These are phyloP conservation scores for Bombus polaris DNA, from an alignment of 1,140 invertebrate genomes.

Conservation along the genomic window DNA sequence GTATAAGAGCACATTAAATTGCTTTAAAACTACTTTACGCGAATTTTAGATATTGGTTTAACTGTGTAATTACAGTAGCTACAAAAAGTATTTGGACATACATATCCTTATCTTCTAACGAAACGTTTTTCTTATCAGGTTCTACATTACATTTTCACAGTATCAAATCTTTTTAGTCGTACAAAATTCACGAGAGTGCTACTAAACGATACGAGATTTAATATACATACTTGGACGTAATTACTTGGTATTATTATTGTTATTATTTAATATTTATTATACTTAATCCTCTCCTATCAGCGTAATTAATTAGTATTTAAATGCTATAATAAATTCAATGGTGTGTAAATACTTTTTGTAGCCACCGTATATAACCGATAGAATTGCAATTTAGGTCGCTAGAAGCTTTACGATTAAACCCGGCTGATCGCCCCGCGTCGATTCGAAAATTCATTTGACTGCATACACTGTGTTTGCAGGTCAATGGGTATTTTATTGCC, in stretches of 20 bases:
- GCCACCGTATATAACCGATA: neutral
- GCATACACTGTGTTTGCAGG: conserved; percentile 77
- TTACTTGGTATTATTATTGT: neutral
- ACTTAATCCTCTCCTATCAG: no score
- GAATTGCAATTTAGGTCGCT: neutral
- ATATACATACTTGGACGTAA: neutral
- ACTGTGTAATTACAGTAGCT: neutral
- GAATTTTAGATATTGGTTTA: neutral
- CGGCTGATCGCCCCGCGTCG: no score
- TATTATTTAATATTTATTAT: no score
- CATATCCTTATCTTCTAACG: neutral
- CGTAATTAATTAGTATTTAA: no score
- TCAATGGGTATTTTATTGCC: conserved; percentile 90
- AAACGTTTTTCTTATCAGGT: neutral
- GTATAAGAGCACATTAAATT: no score
- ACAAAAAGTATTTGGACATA: neutral
- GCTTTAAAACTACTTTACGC: neutral
- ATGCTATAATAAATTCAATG: no score
- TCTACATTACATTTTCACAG: neutral
- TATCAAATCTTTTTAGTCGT: no score
- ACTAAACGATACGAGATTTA: no score
- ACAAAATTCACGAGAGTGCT: neutral
- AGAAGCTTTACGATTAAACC: neutral
- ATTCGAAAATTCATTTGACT: neutral
- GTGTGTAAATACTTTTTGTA: no score